phyloP scores from a whole-genome alignment of 2,888 invertebrate species.

The Athalia rosae region DNA sequence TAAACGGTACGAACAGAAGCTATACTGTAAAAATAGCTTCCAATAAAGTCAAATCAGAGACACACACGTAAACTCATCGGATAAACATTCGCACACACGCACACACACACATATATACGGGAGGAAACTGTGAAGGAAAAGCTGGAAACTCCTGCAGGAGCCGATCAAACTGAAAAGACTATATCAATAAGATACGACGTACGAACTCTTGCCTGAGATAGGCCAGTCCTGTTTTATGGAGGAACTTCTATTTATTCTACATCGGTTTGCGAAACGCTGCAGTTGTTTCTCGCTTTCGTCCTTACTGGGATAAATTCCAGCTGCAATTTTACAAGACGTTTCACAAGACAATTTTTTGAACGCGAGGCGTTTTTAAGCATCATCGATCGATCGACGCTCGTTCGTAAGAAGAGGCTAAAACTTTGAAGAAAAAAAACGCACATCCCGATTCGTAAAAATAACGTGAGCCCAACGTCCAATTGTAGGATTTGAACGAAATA shows the following conservation, averaged over 20 bases:
- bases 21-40: constrained; percentile 28
- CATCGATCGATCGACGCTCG: too few species aligned
- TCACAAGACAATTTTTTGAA: too few species aligned
- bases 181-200: constrained; percentile 22
- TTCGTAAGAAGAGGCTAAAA: too few species aligned
- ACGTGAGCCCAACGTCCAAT: too few species aligned
- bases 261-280: constrained; percentile 33
- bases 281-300: constrained; percentile 3
- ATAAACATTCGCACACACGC: constrained; percentile 3
- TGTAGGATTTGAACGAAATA: too few species aligned
- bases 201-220: constrained; percentile 15
- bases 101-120: neutral
- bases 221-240: constrained; percentile 22
- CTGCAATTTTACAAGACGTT: neutral
- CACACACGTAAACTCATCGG: constrained; percentile 4
- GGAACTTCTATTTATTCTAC: constrained; percentile 3
- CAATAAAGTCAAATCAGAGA: constrained; percentile 43
- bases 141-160: constrained; percentile 7
- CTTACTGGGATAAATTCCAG: neutral
- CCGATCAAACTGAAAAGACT: constrained; percentile 10
- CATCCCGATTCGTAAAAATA: too few species aligned
- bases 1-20: neutral
- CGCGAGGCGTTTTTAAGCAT: too few species aligned
- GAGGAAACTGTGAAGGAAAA: neutral
- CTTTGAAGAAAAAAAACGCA: too few species aligned